Evolutionary conservation across 2,888 invertebrate species (phyloP), one percentile per base, ranked within the genome.

Genomic region (Polydrusus tereticollis): DNA sequence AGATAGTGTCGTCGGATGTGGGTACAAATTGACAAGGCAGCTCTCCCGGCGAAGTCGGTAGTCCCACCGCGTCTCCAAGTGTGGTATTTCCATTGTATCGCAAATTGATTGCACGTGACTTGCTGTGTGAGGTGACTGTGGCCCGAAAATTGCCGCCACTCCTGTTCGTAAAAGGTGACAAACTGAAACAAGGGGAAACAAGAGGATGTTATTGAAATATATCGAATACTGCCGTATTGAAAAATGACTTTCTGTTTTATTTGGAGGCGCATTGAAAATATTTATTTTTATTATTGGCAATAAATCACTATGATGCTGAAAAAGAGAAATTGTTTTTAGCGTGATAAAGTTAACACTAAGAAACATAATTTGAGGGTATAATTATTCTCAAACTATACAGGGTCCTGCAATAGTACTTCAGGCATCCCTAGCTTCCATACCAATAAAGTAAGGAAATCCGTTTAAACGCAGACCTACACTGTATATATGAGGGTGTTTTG

Each of bases 31-130:
- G 82, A 98, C 94, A 73, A 97, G 91, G 84, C 96, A 97, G 82
- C 94, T 95, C 85, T 97, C 96, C 71, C 94, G 88, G 75, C 94
- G 88, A 41, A 94, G 89, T 58, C 95, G 88, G 85, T 94, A 96
- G 87, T 97, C 96, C 97, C 97, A 97, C 78, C 96, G 91, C 76
- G 97, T 96, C 86, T 97, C 97, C 83, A 98, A 89, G 86, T 98
- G 97, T 0, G 98, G 98, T 79, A 98, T 93, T 86, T 97, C 96
- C 93, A 97, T 94, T 58, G 96, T 95, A 86, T 97, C 97, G 85
- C 97, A 97, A 83, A 98, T 96, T 78, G 96, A 96, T 87, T 97
- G 97, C 43, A 97, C 96, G 86, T 97, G 97, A 74, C 94, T 94
- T 23, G 96, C 95, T 1, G 96, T 95, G 72, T 94, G 93, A 1